Base-by-base conservation (phyloP, 2,113 vertebrate genomes). In the Callionymus lyra region DNA sequence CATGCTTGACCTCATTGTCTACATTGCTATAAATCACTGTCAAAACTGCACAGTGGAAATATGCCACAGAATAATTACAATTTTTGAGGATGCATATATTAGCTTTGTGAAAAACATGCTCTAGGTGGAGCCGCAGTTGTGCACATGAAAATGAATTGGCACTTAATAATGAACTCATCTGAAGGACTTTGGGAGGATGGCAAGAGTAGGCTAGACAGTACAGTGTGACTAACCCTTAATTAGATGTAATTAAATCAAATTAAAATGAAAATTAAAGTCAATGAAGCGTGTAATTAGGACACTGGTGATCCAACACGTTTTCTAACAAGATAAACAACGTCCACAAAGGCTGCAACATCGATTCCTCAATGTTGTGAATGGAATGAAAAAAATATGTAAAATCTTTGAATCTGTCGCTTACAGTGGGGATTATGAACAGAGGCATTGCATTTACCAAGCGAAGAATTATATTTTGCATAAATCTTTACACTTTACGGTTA, bases 161-260 rank as follows among this genome's bases (percentile, higher is more conserved):
- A 44, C 53, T 49, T 50, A 18, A 27, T 57, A 54, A 69, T 61
- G 42, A 70, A 72, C 32, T 65, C 35, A 27, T 71, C 34, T 38
- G 8, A 16, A 38, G 10, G 10, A 6, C 16, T 15, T 38, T 38
- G 16, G 13, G 32, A 50, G 31, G 41, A 42, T 56, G 44, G 19
- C 50, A 59, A 60, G 34, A 50, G 44, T 59, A 40, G 38, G 27
- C 21, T 41, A 58, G 41, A 53, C 59, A 65, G 35, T 35, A 56
- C 41, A 58, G 63, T 65, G 66, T 71, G 59, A 74, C 73, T 57
- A 69, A 77, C 63, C 21, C 67, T 68, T 65, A 74, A 81, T 74
- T 59, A 56, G 38, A 74, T 47, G 53, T 69, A 72, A 76, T 79
- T 72, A 67, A 41, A 56, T 61, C 48, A 52, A 61, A 75, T 77